Evolutionary conservation across 2,113 vertebrate genomes (phyloP).

Genomic region (Crypturellus undulatus): DNA sequence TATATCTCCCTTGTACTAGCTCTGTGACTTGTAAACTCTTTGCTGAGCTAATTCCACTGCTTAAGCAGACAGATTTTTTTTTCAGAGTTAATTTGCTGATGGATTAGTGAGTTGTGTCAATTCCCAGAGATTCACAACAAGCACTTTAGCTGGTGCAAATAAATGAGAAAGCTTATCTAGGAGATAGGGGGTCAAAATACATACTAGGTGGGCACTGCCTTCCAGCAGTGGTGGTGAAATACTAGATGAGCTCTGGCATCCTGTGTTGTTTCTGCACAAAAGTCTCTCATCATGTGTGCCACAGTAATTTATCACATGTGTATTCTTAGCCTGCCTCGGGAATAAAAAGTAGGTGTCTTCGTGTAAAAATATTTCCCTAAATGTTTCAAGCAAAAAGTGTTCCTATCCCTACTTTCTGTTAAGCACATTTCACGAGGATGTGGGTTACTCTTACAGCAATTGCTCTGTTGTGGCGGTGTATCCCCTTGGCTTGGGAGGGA

Average conservation of each 20-base stretch:
- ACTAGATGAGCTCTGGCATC: rapidly evolving
- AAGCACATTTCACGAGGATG: background rate
- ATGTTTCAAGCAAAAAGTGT: background rate
- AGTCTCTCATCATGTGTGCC: background rate
- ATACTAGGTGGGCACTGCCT: background rate
- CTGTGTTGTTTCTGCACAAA: background rate
- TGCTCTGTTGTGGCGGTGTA: background rate
- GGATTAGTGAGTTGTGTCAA: background rate
- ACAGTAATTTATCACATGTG: rapidly evolving
- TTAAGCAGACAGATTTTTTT: background rate
- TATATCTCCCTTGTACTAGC: background rate
- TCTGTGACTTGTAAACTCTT: background rate
- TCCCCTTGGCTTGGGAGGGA: background rate
- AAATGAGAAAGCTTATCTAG: background rate
- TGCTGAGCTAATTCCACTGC: background rate
- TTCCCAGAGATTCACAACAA: background rate
- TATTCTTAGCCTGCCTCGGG: background rate
- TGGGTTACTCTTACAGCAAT: background rate
- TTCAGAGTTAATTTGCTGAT: background rate
- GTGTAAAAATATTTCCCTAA: background rate
- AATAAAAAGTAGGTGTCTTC: background rate
- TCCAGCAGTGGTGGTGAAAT: background rate
- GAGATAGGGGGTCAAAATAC: background rate
- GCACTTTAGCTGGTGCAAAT: background rate
- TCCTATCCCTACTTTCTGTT: background rate